phyloP scores from a whole-genome alignment of 2,797 vertebrate species.

The Huso huso region DNA sequence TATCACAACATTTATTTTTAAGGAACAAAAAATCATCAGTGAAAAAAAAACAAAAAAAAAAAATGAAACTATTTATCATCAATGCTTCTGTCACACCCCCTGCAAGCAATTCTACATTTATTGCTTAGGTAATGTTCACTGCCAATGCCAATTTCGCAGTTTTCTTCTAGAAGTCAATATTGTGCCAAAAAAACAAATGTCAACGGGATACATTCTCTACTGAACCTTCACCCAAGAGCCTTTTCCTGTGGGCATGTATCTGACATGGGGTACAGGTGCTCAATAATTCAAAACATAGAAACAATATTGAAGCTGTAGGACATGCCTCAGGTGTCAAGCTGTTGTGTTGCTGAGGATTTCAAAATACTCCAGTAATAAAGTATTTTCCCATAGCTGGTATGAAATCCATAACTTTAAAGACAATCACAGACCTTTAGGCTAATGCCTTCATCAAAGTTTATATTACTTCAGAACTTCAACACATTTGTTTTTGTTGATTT shows the following conservation, averaged over 20 bases:
- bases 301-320: constrained; percentile 29
- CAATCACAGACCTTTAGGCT: too few species aligned
- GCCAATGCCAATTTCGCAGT: constrained; percentile 50
- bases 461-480: too few species aligned
- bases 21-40: too few species aligned
- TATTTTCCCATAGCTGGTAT: too few species aligned
- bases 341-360: constrained; percentile 39
- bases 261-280: constrained; percentile 32
- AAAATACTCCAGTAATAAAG: constrained; percentile 25
- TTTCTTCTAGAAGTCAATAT: constrained; percentile 53
- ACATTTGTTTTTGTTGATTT: too few species aligned
- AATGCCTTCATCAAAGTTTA: too few species aligned
- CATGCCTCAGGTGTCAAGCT: constrained; percentile 41
- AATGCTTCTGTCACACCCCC: background rate
- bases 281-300: constrained; percentile 54
- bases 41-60: too few species aligned
- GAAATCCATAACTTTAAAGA: too few species aligned
- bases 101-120: constrained; percentile 37
- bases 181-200: constrained; percentile 57
- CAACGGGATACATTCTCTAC: constrained; percentile 49
- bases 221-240: constrained; percentile 57
- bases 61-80: too few species aligned
- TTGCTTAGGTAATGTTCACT: constrained; percentile 54
- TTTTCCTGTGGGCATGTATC: constrained; percentile 32
- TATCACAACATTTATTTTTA: too few species aligned